phyloP scores from a whole-genome alignment of 1,140 invertebrate species.

The Pogonognathellus flavescens region DNA sequence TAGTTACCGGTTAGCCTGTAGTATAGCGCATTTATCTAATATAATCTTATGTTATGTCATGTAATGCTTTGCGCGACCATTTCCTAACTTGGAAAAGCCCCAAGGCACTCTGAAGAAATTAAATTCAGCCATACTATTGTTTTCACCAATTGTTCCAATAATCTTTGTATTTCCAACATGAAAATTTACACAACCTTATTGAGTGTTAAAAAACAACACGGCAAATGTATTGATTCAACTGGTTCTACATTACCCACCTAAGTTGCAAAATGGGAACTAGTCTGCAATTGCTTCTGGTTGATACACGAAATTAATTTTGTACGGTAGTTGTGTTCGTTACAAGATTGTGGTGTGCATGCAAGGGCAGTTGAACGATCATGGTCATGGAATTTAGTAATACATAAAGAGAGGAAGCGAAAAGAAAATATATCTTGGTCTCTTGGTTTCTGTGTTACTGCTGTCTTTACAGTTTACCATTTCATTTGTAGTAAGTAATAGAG shows the following conservation, averaged over 20 bases:
- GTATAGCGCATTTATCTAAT: not conserved
- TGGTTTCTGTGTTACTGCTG: conserved; percentile 32
- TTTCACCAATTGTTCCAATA: not conserved
- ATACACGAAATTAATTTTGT: not conserved
- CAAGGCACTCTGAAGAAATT: not conserved
- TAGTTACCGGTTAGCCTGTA: not conserved
- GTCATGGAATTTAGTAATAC: not conserved
- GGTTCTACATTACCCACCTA: too few species aligned
- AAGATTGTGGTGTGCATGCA: not conserved
- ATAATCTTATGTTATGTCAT: conserved; percentile 42
- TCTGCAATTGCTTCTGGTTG: not conserved
- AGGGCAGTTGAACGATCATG: conserved; percentile 46
- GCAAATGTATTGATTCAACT: too few species aligned
- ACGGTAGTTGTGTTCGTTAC: not conserved
- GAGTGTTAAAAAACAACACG: too few species aligned
- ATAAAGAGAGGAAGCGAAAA: not conserved
- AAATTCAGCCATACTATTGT: not conserved
- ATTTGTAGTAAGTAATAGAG: conserved; percentile 8
- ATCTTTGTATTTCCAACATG: too few species aligned
- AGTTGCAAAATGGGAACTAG: too few species aligned
- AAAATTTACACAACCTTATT: too few species aligned
- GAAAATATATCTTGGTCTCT: conserved; percentile 36
- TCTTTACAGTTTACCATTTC: conserved; percentile 17
- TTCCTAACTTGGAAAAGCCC: not conserved
- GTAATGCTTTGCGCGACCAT: conserved; percentile 24